A percentile compares a stretch with the other conserved stretches of the same genome.
These are phyloP conservation scores for Daktulosphaira vitifoliae DNA, from an alignment of 1,140 invertebrate species.

Conservation along the genomic window DNA sequence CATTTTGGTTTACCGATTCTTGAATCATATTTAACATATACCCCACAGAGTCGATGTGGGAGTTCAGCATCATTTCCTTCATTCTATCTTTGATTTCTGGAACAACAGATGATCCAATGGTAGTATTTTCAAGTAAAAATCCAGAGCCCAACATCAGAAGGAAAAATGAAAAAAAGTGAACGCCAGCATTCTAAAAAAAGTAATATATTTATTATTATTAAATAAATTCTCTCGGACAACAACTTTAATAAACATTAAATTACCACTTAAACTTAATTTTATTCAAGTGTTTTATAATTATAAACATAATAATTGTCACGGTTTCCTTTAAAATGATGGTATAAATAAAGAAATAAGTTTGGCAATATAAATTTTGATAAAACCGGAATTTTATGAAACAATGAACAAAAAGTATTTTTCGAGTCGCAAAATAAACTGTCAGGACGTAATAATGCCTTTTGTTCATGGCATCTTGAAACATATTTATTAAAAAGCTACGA, in stretches of 20 bases:
- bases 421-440: too few relatives aligned
- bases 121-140: conserved; percentile 67
- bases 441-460: not conserved
- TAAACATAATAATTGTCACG: too few relatives aligned
- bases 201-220: too few relatives aligned
- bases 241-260: too few relatives aligned
- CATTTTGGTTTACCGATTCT: conserved; percentile 58
- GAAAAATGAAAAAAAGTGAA: conserved; percentile 61
- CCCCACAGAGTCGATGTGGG: conserved; percentile 51
- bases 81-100: conserved; percentile 61
- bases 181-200: conserved; percentile 55
- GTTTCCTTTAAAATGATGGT: too few relatives aligned
- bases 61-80: conserved; percentile 59
- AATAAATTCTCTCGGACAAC: too few relatives aligned
- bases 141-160: conserved; percentile 63
- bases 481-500: not conserved
- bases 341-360: too few relatives aligned
- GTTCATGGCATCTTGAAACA: not conserved
- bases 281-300: too few relatives aligned
- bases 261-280: too few relatives aligned
- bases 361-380: too few relatives aligned
- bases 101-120: conserved; percentile 65
- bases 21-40: conserved; percentile 65
- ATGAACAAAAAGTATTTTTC: too few relatives aligned
- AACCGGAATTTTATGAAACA: too few relatives aligned